Evolutionary conservation across 2,113 vertebrate genomes (phyloP), one percentile per base, ranked within the genome.

Genomic region (Sus scrofa): DNA sequence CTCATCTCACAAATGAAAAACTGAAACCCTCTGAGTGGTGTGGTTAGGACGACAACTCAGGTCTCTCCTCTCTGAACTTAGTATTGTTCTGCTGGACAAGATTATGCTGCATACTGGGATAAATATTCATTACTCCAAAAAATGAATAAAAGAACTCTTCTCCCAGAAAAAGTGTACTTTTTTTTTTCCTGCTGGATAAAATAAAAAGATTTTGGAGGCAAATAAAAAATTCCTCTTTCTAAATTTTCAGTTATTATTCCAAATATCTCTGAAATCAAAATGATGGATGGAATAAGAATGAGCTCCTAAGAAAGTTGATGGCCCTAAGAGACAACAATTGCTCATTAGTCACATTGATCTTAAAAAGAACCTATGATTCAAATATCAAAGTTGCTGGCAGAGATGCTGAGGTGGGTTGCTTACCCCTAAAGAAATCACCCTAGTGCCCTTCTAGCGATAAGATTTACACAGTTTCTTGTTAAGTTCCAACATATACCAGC

Each of bases 321-420:
- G 37, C 12, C 74, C 81, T 37, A 37, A 32, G 52, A 52, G 82
- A 87, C 37, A 77, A 68, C 6, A 56, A 60, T 52, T 77, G 22
- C 52, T 97, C 32, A 95, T 92, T 67, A 77, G 81, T 95, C 67
- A 67, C 37, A 93, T 82, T 11, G 37, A 94, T 93, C 58, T 96
- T 86, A 34, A 68, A 90, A 82, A 78, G 34, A 63, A 52, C 34
- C 26, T 67, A 73, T 50, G 88, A 78, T 52, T 85, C 86, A 70
- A 34, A 81, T 4, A 50, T 75, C 27, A 91, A 91, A 90, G 34
- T 30, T 70, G n/a, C 54, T 32, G 20, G n/a, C 91, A 85, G 60
- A 58, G 26, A 15, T 32, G 27, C 44, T 16, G 12, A 91, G n/a
- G 54, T 67, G 32, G 3, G 18, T 16, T 37, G 4, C 56, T 89